Percentiles rank a stretch among this genome's conserved stretches.
Evolutionary conservation across 2,888 invertebrate species (phyloP).

Genomic region (Agrotis exclamationis): DNA sequence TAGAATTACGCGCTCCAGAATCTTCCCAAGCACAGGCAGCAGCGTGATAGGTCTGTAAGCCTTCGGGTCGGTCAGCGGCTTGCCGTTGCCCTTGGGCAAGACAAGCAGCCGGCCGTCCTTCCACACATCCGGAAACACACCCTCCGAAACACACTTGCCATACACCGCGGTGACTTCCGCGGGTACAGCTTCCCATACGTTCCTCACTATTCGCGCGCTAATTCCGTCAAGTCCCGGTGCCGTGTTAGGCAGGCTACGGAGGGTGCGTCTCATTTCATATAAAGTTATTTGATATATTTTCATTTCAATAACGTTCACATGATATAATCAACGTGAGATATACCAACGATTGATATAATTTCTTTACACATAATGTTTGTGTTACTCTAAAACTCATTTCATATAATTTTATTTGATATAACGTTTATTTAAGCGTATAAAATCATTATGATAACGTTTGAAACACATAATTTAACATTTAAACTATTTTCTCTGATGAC

Average conservation of each 20-base stretch:
- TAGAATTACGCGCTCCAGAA: constrained; percentile 63
- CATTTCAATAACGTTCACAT: no score
- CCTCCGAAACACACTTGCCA: constrained; percentile 35
- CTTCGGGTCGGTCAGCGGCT: constrained; percentile 51
- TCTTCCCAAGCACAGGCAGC: constrained; percentile 65
- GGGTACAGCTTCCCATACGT: constrained; percentile 2
- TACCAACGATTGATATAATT: no score
- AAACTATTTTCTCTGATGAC: no score
- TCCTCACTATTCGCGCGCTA: constrained; percentile 9
- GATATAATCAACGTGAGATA: no score
- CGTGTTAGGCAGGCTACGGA: constrained; percentile 61
- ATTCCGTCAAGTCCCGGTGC: constrained; percentile 31
- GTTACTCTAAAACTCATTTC: no score
- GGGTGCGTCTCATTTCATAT: no score
- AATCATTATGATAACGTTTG: no score
- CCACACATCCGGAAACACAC: constrained; percentile 62
- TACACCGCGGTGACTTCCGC: constrained; percentile 20
- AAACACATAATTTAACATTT: no score
- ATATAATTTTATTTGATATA: no score
- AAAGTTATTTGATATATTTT: no score
- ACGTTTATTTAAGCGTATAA: no score
- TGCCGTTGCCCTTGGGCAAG: constrained; percentile 59
- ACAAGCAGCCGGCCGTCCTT: constrained; percentile 57
- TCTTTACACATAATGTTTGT: no score
- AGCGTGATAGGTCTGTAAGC: constrained; percentile 67